Evolutionary conservation across 1,140 invertebrate genomes (phyloP).

Genomic region (Drosophila pseudoobscura): DNA sequence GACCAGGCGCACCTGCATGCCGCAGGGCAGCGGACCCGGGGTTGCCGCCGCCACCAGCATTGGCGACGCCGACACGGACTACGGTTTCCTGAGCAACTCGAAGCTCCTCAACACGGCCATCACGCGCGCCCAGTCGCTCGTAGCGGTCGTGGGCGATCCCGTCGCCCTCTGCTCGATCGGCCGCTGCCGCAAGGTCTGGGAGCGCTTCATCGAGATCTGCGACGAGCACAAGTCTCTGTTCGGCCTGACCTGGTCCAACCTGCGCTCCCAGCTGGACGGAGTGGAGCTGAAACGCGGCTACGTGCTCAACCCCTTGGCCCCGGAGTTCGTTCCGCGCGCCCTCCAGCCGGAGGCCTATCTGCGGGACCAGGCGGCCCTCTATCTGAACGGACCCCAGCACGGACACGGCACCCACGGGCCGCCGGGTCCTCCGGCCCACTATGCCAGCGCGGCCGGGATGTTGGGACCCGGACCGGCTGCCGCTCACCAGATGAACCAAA

Average conservation of each 20-base stretch:
- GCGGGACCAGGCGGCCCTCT: constrained; percentile 75
- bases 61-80: constrained; percentile 87
- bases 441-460: constrained; percentile 52
- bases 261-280: constrained; percentile 88
- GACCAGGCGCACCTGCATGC: constrained; percentile 89
- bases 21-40: constrained; percentile 59
- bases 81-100: constrained; percentile 93
- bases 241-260: constrained; percentile 88
- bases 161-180: constrained; percentile 93
- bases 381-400: constrained; percentile 61
- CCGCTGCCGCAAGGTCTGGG: constrained; percentile 93
- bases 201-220: constrained; percentile 90
- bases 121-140: constrained; percentile 93
- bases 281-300: constrained; percentile 90
- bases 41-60: constrained; percentile 70
- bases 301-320: constrained; percentile 91
- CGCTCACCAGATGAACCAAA: constrained; percentile 71
- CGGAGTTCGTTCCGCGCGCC: constrained; percentile 90
- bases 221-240: constrained; percentile 89
- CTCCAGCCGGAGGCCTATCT: constrained; percentile 84
- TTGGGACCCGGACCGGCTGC: constrained; percentile 61
- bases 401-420: constrained; percentile 50
- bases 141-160: constrained; percentile 94
- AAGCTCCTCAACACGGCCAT: constrained; percentile 94
- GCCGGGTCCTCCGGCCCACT: constrained; percentile 56